Base-by-base conservation (phyloP, 2,797 vertebrate species). In the Helarctos malayanus region DNA sequence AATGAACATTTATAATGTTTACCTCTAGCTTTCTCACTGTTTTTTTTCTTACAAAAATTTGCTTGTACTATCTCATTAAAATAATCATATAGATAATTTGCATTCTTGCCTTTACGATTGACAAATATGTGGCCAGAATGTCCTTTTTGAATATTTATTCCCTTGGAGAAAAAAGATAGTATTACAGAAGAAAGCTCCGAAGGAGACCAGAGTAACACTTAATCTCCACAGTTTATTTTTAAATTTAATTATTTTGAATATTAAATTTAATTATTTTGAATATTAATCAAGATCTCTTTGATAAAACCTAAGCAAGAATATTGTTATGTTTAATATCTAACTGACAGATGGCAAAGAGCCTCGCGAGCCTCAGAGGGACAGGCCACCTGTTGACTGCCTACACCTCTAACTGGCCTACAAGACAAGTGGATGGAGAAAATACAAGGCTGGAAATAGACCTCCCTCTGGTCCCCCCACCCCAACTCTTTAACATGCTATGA, bases 251-350 rank as follows among this genome's bases (percentile, higher is more conserved):
- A 41, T 41, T 41, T 41, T 6, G 41, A 41, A 41, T 41, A 78
- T 23, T 75, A 1, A 73, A 18, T 59, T 12, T 94, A 81, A 93
- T 93, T 83, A 83, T 91, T 89, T 35, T 61, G n/a, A 93, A 41
- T 52, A 86, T 88, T 84, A 54, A 89, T 69, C 59, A 69, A 45
- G 13, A 91, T 78, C 61, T 79, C n/a, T 84, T 73, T 14, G 6
- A 61, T 84, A 61, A 91, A 79, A 78, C 27, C n/a, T 84, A 19
- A 89, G 56, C 91, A 71, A 68, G 79, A 61, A 16, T 56, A 86
- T 11, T 15, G 3, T 21, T 75, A 65, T 29, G 38, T 94, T 97
- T 93, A 76, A 32, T 75, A 82, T 82, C 56, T n/a, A 57, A 87
- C 45, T 78, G 52, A 71, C 63, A 65, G 75, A 92, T 56, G 89